Evolutionary conservation across 1,140 invertebrate species (phyloP).

Genomic region (Glomeris maerens): DNA sequence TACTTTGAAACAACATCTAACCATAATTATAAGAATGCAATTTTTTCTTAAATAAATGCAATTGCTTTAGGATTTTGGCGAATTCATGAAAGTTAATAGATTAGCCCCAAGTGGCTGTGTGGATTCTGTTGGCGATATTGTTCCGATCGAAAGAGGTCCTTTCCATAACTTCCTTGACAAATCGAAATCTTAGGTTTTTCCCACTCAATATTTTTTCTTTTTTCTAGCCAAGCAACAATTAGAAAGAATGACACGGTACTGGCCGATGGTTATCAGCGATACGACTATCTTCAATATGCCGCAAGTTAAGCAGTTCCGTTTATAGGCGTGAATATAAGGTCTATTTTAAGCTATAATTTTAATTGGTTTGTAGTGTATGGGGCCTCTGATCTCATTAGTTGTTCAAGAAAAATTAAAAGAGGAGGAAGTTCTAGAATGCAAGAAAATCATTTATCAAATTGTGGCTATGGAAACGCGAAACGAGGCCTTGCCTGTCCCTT

Average conservation of each 20-base stretch:
- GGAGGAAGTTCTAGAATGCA: conserved; percentile 72
- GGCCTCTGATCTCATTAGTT: conserved; percentile 61
- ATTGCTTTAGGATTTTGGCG: conserved; percentile 62
- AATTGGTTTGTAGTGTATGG: conserved; percentile 47
- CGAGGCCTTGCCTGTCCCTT: conserved; percentile 54
- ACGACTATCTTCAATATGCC: conserved; percentile 79
- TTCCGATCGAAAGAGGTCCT: conserved; percentile 28
- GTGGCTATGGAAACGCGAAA: conserved; percentile 69
- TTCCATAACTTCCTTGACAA: background rate
- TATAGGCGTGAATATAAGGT: conserved; percentile 23
- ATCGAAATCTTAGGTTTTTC: background rate
- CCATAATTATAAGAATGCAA: background rate
- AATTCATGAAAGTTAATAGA: conserved; percentile 70
- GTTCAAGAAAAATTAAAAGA: conserved; percentile 68
- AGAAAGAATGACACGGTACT: conserved; percentile 68
- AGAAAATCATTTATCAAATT: conserved; percentile 68
- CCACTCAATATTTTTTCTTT: conserved; percentile 2
- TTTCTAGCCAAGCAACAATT: conserved; percentile 46
- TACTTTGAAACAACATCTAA: conserved; percentile 16
- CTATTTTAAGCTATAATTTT: background rate
- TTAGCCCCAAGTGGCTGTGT: conserved; percentile 42
- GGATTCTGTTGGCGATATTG: conserved; percentile 12
- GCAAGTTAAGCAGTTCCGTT: no score
- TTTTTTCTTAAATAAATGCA: background rate
- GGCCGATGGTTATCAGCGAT: conserved; percentile 80